phyloP scores from a whole-genome alignment of 2,797 vertebrate genomes.

The Leptodactylus fallax region DNA sequence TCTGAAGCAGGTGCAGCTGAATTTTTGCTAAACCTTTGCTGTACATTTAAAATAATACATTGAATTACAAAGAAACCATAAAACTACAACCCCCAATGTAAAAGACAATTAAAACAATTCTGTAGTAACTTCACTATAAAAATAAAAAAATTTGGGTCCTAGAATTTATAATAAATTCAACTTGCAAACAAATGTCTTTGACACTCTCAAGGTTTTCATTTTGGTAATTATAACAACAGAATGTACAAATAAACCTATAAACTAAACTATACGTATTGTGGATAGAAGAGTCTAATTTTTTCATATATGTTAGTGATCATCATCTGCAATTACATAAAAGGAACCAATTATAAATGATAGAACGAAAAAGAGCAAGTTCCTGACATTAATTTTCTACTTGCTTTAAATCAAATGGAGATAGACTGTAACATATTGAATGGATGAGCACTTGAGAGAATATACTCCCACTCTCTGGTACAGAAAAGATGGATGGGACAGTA shows the following conservation, averaged over 20 bases:
- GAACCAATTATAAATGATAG: slow-evolving; percentile 2
- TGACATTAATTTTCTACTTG: background rate
- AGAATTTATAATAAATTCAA: slow-evolving; percentile 75
- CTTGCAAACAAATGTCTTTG: slow-evolving; percentile 78
- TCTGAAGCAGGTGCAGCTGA: slow-evolving; percentile 79
- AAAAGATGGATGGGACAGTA: background rate
- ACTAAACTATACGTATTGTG: slow-evolving; percentile 64
- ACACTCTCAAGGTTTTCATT: slow-evolving; percentile 81
- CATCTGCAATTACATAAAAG: background rate
- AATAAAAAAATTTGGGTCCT: slow-evolving; percentile 71
- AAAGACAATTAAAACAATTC: slow-evolving; percentile 80
- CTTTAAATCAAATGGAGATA: background rate
- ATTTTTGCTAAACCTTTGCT: slow-evolving; percentile 79
- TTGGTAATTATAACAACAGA: slow-evolving; percentile 69
- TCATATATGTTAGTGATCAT: background rate
- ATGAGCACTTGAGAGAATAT: background rate
- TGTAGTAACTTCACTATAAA: slow-evolving; percentile 76
- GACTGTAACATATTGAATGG: background rate
- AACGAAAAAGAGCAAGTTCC: background rate
- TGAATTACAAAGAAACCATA: slow-evolving; percentile 83
- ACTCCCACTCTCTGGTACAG: background rate
- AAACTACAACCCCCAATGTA: slow-evolving; percentile 74
- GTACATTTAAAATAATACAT: slow-evolving; percentile 75
- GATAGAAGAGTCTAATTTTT: slow-evolving; percentile 58
- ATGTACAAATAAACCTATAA: slow-evolving; percentile 69